Conservation (phyloP, 2,888 invertebrate genomes). For the Drosophila mimica region DNA sequence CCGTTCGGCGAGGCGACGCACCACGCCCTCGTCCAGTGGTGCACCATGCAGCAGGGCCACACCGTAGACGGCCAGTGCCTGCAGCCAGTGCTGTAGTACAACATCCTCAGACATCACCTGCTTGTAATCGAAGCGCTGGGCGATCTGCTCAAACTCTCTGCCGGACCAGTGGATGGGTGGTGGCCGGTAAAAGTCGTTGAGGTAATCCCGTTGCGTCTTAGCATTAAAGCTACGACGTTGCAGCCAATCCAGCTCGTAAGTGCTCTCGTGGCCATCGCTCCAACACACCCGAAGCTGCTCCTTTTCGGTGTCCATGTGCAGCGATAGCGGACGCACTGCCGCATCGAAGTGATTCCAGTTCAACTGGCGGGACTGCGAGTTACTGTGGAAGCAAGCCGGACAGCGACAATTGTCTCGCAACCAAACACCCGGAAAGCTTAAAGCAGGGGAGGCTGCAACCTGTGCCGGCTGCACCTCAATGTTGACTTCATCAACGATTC, state of each 20-base stretch:
- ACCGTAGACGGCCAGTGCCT: slow-evolving; percentile 88
- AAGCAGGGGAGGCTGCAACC: slow-evolving; percentile 80
- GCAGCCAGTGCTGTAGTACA: slow-evolving; percentile 87
- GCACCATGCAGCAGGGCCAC: slow-evolving; percentile 88
- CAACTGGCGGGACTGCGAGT: slow-evolving; percentile 88
- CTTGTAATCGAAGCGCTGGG: slow-evolving; percentile 86
- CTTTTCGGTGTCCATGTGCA: slow-evolving; percentile 59
- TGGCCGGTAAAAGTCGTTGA: slow-evolving; percentile 86
- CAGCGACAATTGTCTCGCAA: slow-evolving; percentile 91
- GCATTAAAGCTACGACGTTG: slow-evolving; percentile 86
- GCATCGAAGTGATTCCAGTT: slow-evolving; percentile 88
- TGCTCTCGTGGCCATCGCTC: slow-evolving; percentile 88
- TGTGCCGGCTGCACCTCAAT: slow-evolving; percentile 62
- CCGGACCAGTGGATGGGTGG: slow-evolving; percentile 86
- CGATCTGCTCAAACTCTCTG: slow-evolving; percentile 85
- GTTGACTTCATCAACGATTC: slow-evolving; percentile 67
- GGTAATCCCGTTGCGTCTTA: slow-evolving; percentile 85
- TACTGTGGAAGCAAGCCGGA: slow-evolving; percentile 88
- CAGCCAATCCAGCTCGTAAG: slow-evolving; percentile 87
- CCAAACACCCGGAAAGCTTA: slow-evolving; percentile 89
- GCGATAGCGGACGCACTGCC: slow-evolving; percentile 85
- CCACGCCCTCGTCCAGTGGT: slow-evolving; percentile 86
- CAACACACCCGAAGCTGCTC: slow-evolving; percentile 86
- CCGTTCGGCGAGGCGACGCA: slow-evolving; percentile 87
- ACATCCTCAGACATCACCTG: slow-evolving; percentile 86